Evolutionary conservation across 2,113 vertebrate species (phyloP), one percentile per base, ranked within the genome.

Genomic region (Scolopax mira): DNA sequence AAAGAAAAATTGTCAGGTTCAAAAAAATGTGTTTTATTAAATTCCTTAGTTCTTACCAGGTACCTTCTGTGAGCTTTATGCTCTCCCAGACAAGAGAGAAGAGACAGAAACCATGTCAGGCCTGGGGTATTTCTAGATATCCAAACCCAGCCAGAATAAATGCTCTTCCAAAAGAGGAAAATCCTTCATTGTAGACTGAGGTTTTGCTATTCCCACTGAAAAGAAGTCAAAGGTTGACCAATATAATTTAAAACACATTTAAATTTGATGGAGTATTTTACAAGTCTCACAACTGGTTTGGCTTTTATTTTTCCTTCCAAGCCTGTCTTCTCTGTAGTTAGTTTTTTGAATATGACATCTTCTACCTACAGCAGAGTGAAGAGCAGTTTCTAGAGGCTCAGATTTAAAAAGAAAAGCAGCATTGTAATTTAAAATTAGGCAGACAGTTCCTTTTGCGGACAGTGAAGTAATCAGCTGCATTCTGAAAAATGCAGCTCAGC

Each of bases 391-490:
- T 70, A 82, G 55, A 62, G 35, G 39, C 21, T 91, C 30, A 61
- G 39, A 75, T 58, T 89, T 57, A 3, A 58, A 55, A 88, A 86
- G 3, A 44, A 58, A 79, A 85, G 15, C 14, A 65, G 52, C 31
- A 80, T 72, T 85, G 75, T 91, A 73, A 94, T 91, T 91, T 91
- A 58, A 91, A 95, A 93, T 90, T 91, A 95, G 74, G 57, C n/a
- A 91, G 49, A 48, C 61, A 77, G 71, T 42, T 93, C 74, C 54
- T 70, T 85, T 79, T 72, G 78, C 75, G 91, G 81, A 48, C 49
- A 73, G 62, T 30, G 74, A 91, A 91, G 85, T 70, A 95, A 94
- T 85, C 82, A 73, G 71, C 46, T 85, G 66, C 58, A 83, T 91
- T 94, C 78, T 85, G 79, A 93, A 88, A 95, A 89, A 83, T 16